Percentiles rank a stretch among this genome's conserved stretches.
Conservation (phyloP, 2,113 vertebrate genomes). For the Chiloscyllium plagiosum region DNA sequence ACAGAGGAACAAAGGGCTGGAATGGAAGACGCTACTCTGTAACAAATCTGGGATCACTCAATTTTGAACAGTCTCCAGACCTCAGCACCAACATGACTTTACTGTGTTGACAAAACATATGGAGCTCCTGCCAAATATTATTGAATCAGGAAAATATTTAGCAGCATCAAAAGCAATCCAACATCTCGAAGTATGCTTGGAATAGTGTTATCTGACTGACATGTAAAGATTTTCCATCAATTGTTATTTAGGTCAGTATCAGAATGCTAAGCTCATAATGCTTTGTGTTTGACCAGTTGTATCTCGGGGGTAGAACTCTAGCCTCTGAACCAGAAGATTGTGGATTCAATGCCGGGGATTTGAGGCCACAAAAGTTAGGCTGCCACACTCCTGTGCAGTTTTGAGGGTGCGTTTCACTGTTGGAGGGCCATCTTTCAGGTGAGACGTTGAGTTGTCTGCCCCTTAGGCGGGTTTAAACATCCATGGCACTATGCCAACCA, state of each 20-base stretch:
- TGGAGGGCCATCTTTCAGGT: too few species aligned
- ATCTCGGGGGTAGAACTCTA: neutral
- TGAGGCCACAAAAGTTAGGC: neutral
- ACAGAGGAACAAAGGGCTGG: neutral
- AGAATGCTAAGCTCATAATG: neutral
- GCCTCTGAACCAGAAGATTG: neutral
- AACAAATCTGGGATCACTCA: neutral
- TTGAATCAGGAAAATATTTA: neutral
- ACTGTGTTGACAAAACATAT: neutral
- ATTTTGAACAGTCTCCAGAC: neutral
- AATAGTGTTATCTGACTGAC: neutral
- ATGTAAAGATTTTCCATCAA: neutral
- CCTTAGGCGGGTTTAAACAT: neutral
- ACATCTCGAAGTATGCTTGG: neutral
- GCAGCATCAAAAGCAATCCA: neutral
- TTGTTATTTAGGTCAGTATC: neutral
- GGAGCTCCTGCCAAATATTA: neutral
- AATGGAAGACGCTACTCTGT: neutral
- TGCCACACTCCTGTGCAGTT: neutral
- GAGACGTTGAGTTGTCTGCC: neutral
- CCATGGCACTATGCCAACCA: neutral
- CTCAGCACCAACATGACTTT: neutral
- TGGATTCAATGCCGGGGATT: neutral
- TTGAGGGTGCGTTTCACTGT: neutral
- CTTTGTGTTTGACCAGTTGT: neutral